Percentiles rank a stretch among this genome's conserved stretches.
Conservation (phyloP, 2,797 vertebrate species). For the Pelochelys cantorii region DNA sequence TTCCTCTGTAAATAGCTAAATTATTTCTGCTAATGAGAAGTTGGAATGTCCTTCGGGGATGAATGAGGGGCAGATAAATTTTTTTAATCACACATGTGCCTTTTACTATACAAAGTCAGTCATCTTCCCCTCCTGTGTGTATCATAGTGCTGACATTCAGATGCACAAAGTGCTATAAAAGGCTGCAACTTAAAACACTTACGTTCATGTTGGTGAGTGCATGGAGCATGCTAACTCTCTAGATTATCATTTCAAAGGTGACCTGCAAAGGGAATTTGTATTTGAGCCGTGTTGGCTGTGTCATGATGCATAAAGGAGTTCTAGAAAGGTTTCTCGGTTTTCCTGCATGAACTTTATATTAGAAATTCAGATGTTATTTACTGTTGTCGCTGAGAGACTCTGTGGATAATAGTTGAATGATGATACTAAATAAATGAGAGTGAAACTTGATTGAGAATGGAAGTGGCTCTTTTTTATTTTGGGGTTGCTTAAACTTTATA, state of each 20-base stretch:
- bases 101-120: background rate
- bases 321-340: background rate
- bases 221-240: background rate
- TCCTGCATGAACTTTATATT: background rate
- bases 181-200: slow-evolving; percentile 3
- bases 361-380: background rate
- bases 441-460: background rate
- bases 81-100: background rate
- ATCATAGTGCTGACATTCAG: background rate
- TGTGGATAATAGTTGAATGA: slow-evolving; percentile 25
- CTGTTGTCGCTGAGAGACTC: background rate
- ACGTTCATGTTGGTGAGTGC: background rate
- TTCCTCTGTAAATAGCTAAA: slow-evolving; percentile 22
- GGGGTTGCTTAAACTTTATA: background rate
- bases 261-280: background rate
- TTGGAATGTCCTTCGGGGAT: slow-evolving; percentile 5
- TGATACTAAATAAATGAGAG: slow-evolving; percentile 18
- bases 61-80: background rate
- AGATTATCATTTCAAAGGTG: background rate
- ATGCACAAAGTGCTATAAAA: slow-evolving; percentile 2
- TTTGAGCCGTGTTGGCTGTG: background rate
- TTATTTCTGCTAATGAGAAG: slow-evolving; percentile 17
- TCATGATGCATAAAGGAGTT: background rate
- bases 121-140: background rate
- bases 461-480: background rate